These are phyloP conservation scores for Torymus aiolomorphi DNA, from an alignment of 2,888 invertebrate genomes.

Conservation along the genomic window DNA sequence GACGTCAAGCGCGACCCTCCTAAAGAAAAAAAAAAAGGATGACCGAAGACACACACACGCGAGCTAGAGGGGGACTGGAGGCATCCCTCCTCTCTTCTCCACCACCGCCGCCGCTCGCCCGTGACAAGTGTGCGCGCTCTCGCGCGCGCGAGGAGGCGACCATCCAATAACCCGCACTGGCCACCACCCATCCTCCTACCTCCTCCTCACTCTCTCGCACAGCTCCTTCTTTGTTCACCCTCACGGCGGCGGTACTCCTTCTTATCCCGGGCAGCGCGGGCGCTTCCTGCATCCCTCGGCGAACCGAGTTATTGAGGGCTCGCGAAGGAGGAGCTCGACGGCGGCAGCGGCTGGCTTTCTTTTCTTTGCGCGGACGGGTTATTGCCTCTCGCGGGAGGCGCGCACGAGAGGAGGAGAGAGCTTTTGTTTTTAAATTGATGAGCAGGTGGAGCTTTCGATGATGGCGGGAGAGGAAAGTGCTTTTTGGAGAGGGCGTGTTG, in stretches of 20 bases:
- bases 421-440: too few species aligned
- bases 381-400: not conserved
- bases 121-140: slow-evolving; percentile 67
- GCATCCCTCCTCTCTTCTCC: too few species aligned
- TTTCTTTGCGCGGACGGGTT: slow-evolving; percentile 6
- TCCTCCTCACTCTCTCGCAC: slow-evolving; percentile 50
- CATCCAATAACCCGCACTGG: slow-evolving; percentile 72
- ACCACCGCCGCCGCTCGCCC: slow-evolving; percentile 53
- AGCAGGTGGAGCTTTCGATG: too few species aligned
- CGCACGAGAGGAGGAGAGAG: too few species aligned
- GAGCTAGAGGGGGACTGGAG: too few species aligned
- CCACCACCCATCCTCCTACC: slow-evolving; percentile 46
- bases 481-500: too few species aligned
- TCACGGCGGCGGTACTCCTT: not conserved
- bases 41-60: too few species aligned
- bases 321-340: not conserved
- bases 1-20: too few species aligned
- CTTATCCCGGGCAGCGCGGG: slow-evolving; percentile 27
- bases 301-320: slow-evolving; percentile 66
- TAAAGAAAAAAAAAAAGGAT: too few species aligned
- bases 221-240: slow-evolving; percentile 38
- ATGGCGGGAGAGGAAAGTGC: too few species aligned
- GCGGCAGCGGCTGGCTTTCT: not conserved
- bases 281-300: slow-evolving; percentile 43
- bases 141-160: slow-evolving; percentile 63